Base-by-base conservation (phyloP, 2,113 vertebrate genomes). In the Cygnus buccinator region DNA sequence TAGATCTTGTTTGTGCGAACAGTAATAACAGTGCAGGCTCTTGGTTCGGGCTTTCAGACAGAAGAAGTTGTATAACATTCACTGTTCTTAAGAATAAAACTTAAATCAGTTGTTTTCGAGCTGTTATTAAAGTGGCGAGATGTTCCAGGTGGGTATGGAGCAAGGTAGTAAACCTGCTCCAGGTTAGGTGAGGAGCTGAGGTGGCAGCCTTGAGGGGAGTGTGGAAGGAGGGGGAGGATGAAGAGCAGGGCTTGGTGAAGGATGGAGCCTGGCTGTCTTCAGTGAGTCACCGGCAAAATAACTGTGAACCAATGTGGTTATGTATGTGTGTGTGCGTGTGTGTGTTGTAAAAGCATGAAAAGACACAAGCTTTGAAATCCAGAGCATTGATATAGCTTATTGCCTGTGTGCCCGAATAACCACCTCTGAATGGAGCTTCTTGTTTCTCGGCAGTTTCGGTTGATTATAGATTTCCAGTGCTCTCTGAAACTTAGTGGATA, bases 131-230 rank as follows among this genome's bases (percentile, higher is more conserved):
- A 57, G 62, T 18, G 44, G 20, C 46, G 44, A 10, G 1, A 0
- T 41, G 39, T 37, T n/a, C 26, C 59, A 22, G 52, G 19, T n/a
- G 26, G 31, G 54, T 31, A 8, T 22, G 31, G 50, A 22, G 1
- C n/a, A 26, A 23, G 43, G 10, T 15, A 18, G 7, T 25, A 15
- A 43, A 43, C 11, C 58, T n/a, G 21, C 6, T 55, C 21, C 1
- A 0, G 4, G 16, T 5, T 50, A 29, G 35, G 72, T 16, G 57
- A n/a, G 48, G 21, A 13, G 25, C 44, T 1, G 1, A 23, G 46
- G 67, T 37, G 37, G 29, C 26, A 31, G 26, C 7, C 39, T 25
- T 11, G 23, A 52, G 72, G 29, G 55, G 22, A 25, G 58, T 3
- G 11, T 39, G 65, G 52, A 25, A 68, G 10, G 66, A 35, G n/a